Base-by-base conservation (phyloP, 1,140 invertebrate species). In the Eufriesea mexicana region DNA sequence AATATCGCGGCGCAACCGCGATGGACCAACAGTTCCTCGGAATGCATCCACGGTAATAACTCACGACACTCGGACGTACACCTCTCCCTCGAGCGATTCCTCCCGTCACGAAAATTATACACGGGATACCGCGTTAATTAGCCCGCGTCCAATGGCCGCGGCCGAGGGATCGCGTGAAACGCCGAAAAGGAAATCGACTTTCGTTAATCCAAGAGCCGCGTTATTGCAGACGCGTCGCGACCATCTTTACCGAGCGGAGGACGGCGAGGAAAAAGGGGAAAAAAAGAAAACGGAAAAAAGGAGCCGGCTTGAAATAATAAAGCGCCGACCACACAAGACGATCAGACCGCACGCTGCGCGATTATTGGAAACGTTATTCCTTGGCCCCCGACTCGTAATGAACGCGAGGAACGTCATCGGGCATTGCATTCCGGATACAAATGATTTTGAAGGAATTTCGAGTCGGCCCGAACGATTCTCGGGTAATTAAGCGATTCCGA, bases 321-420 rank as follows among this genome's bases (percentile, higher is more conserved):
- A 81, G 70, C 61, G 57, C 25, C 35, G 85, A 62, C 86, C 86
- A 88, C 86, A 88, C 86, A 88, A 75, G 86, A 88, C 87, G 86
- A 87, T 87, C 74, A 78, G 74, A 87, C 79, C 71, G 81, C 84
- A 81, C 59, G 64, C 59, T 67, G 73, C 68, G 73, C 28, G 51
- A 59, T 73, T 66, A 66, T 87, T 71, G 59, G 49, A 81, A 78
- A 86, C 67, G 73, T 83, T 83, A 83, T 79, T 79, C 57, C 57
- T 57, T 6, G 45, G 74, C 49, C 61, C 67, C 51, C n/a, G 23
- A 55, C 70, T 61, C 20, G 84, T 73, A 64, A 77, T 45, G 62
- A 79, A 79, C 67, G 57, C 57, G 28, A 42, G 55, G 74, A 77
- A 45, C 23, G 18, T 47, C 67, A 45, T 54, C 70, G 71, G 42